phyloP scores from a whole-genome alignment of 2,888 invertebrate genomes.

The Eucera pruinosa region DNA sequence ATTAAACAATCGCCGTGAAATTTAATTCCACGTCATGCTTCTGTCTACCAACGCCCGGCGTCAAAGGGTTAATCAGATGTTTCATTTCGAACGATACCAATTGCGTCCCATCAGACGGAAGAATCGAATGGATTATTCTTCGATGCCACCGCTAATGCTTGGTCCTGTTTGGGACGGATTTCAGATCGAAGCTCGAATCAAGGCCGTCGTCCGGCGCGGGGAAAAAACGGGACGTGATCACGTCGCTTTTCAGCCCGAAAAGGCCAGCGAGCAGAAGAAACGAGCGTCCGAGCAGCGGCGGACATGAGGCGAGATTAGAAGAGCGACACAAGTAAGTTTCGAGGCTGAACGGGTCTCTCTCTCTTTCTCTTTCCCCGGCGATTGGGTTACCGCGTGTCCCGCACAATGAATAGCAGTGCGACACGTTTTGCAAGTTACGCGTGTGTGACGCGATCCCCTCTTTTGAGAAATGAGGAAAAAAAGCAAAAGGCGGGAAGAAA shows the following conservation, averaged over 20 bases:
- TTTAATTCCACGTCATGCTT: too few relatives aligned
- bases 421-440: constrained; percentile 20
- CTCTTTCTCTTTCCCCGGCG: too few relatives aligned
- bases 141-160: too few relatives aligned
- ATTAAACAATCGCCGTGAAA: too few relatives aligned
- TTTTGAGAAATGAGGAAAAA: constrained; percentile 3
- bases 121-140: too few relatives aligned
- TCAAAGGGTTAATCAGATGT: too few relatives aligned
- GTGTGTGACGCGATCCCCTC: not conserved
- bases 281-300: constrained; percentile 51
- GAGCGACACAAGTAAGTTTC: constrained; percentile 63
- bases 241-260: constrained; percentile 71
- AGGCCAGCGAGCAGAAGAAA: constrained; percentile 67
- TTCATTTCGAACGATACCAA: too few relatives aligned
- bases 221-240: constrained; percentile 68
- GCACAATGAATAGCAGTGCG: constrained; percentile 9
- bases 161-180: too few relatives aligned
- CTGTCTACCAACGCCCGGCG: too few relatives aligned
- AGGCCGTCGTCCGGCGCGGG: constrained; percentile 54
- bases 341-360: too few relatives aligned
- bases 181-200: constrained; percentile 67
- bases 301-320: constrained; percentile 40
- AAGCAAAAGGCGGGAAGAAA: constrained; percentile 2
- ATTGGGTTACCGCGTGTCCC: constrained; percentile 26
- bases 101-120: too few relatives aligned